Evolutionary conservation across 2,888 invertebrate species (phyloP), one percentile per base, ranked within the genome.

Genomic region (Eustalomyia histrio): DNA sequence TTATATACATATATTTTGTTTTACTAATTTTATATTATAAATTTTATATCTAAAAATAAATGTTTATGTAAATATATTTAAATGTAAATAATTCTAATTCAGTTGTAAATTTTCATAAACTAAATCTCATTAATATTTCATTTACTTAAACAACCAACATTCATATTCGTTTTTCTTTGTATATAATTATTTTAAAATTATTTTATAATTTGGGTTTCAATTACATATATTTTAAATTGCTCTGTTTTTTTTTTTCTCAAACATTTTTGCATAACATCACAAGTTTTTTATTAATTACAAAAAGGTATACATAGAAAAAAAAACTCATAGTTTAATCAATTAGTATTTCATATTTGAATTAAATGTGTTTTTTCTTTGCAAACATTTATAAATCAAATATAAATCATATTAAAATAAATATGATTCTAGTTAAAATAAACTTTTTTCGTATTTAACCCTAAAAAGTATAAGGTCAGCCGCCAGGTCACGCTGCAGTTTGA

Each of bases 1-100:
- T 47, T n/a, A 47, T 47, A n/a, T 47, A n/a, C 43, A 39, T 39
- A 47, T 47, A n/a, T 47, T 47, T 47, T 47, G n/a, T n/a, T 47
- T 47, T 47, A 47, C 43, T 47, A 47, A 47, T 47, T 47, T 47
- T n/a, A 47, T 47, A 47, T 47, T 47, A 47, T n/a, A n/a, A 47
- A 47, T 4, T n/a, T 47, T n/a, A 47, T 47, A 12, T 47, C n/a
- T 14, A 47, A 7, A 47, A 2, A 47, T 6, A n/a, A n/a, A 47
- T n/a, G n/a, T n/a, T n/a, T n/a, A 47, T 14, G 14, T 39, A n/a
- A 47, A 47, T 47, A 47, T n/a, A 5, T 47, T 47, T 47, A 14
- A 47, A 47, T 47, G 43, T 47, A n/a, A 47, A 47, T 47, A n/a
- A 47, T n/a, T 47, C n/a, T 7, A 39, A 47, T 47, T 47, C 43